Evolutionary conservation across 2,113 vertebrate species (phyloP), one percentile per base, ranked within the genome.

Genomic region (Thryonomys swinderianus): DNA sequence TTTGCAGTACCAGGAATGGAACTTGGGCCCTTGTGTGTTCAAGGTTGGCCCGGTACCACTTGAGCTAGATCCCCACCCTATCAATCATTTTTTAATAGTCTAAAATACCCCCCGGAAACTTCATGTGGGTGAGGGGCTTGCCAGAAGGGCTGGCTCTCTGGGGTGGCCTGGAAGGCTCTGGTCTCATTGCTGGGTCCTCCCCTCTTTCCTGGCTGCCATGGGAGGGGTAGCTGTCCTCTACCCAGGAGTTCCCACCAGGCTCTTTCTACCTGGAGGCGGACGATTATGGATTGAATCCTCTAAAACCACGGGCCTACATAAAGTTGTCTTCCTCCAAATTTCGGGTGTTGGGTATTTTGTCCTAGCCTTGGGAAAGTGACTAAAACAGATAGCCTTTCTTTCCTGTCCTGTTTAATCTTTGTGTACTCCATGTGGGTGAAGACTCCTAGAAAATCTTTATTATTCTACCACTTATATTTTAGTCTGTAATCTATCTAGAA

Each of bases 351-450:
- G 17, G 20, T 71, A 71, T 71, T 71, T 71, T 71, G n/a, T 40
- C 21, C n/a, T 18, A 71, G n/a, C 67, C 67, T 40, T 9, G 20
- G 18, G 67, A 71, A 71, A 37, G 67, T 21, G 9, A 71, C 67
- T 71, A 40, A 37, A 40, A 71, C 9, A 71, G 40, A 40, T 55
- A 25, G 1, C n/a, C 32, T 23, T 81, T 90, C 34, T 81, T 93
- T 78, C 73, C 76, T 90, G 61, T 57, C 64, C 27, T 90, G n/a
- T 76, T 66, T 86, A 51, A 66, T 53, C 40, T 93, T 48, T 53
- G 23, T 69, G 27, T 86, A 1, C 3, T 93, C 57, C 45, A 93
- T 57, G n/a, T 95, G 88, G 64, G 42, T 90, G n/a, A 81, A 85
- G 40, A 51, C 89, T 59, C 48, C 73, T 66, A 4, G 51, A 74